phyloP scores from a whole-genome alignment of 2,113 vertebrate genomes.

The Chelonoidis abingdonii region DNA sequence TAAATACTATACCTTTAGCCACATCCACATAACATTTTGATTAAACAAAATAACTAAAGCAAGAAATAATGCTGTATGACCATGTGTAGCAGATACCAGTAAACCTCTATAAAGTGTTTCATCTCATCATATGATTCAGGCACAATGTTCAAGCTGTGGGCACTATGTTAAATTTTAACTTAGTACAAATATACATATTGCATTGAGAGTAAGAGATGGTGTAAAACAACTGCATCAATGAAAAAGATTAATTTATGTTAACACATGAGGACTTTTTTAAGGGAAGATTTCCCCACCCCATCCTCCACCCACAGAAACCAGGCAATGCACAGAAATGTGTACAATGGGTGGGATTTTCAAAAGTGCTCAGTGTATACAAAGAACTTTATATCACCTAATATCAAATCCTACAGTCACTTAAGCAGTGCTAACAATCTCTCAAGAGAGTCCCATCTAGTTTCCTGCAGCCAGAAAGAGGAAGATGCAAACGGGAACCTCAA shows the following conservation, averaged over 20 bases:
- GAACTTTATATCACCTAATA: not conserved
- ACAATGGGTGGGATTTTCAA: not conserved
- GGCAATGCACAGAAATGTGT: not conserved
- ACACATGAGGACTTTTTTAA: not conserved
- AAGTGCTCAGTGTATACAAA: not conserved
- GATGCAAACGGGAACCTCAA: not conserved
- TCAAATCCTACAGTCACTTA: not conserved
- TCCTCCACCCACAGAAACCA: not conserved
- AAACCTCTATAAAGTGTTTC: not conserved
- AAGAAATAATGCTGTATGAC: not conserved
- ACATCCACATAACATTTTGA: not conserved
- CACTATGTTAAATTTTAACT: not conserved
- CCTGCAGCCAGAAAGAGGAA: not conserved
- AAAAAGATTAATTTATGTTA: conserved; percentile 3
- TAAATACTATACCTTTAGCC: not conserved
- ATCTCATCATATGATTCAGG: not conserved
- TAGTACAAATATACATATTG: not conserved
- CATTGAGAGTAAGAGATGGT: not conserved
- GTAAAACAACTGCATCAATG: rapidly evolving
- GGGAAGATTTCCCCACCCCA: not conserved
- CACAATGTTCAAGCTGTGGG: not conserved
- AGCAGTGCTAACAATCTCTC: not conserved
- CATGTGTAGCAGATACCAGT: not conserved
- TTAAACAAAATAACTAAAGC: not conserved
- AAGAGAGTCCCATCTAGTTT: not conserved